Base-by-base conservation (phyloP, 2,888 invertebrate genomes). In the Mesorhabditis sp. region DNA sequence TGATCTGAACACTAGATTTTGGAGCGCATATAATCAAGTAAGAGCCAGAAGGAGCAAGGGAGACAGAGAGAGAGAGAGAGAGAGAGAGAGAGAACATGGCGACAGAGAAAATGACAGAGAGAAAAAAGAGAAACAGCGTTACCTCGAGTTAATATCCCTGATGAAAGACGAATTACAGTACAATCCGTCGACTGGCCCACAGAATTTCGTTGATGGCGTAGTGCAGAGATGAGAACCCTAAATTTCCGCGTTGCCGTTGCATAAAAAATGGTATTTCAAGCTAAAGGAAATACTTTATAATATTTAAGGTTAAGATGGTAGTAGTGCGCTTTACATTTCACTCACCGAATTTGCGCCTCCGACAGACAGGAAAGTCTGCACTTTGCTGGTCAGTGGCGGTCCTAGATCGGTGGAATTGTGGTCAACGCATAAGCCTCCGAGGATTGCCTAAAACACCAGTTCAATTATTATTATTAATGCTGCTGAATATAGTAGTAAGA, bases 341-440 rank as follows among this genome's bases (percentile, higher is more conserved):
- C 58, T n/a, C 7, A 50, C 67, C n/a, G 10, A 44, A 58, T 67
- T 45, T n/a, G 67, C 62, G 13, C 67, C 62, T 7, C 45, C 67
- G 42, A 62, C 62, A 6, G 67, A 61, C 10, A 67, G 10, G 67
- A 62, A 67, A 6, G 67, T 67, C n/a, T 67, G 62, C n/a, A 67
- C 43, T 6, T 13, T 6, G 41, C 42, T 13, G n/a, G 67, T 43
- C 6, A 67, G 41, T 3, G 62, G 42, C 42, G n/a, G n/a, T 7
- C 67, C 67, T 10, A 67, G 41, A 43, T 67, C 42, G 10, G n/a
- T 15, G 6, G 13, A 13, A 13, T 15, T 42, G 6, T 62, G 7
- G 42, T 67, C 67, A 6, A 62, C 67, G 4, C 67, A 61, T 7
- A 10, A 2, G n/a, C 62, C 62, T 7, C 62, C 67, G 62, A 67